Evolutionary conservation across 1,140 invertebrate species (phyloP), one percentile per base, ranked within the genome.

Genomic region (Drosophila lacertosa): DNA sequence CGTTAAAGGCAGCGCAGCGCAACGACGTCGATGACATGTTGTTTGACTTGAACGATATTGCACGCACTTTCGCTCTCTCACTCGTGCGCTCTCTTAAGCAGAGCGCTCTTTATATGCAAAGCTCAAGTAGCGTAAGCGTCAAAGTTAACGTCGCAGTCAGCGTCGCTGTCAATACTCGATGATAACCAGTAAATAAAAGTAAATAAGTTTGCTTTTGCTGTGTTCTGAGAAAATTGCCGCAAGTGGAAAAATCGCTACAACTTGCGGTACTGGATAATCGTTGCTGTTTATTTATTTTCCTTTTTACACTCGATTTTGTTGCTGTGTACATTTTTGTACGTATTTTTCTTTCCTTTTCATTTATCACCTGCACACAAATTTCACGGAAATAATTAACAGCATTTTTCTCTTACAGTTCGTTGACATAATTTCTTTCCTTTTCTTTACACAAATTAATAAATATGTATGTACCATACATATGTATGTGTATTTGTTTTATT

Each of bases 301-400:
- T 39, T 53, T 24, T 39, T 24, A 37, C 16, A 40, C 15, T 26
- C 11, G 2, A 5, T 20, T 37, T 37, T 37, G 13, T 15, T 33
- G 26, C 40, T 62, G 45, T 42, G 45, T 10, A n/a, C 13, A 26
- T 51, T 51, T 18, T 29, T 32, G n/a, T 22, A 26, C 22, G 20
- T 60, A 29, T 60, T 37, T 53, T 53, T 45, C 42, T 22, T 16
- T 13, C 18, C 4, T 9, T 15, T 64, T 33, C 37, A 26, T 54
- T 64, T 64, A 50, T 54, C 60, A 64, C 60, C 48, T 64, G 60
- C 47, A 40, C 13, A 54, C n/a, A 39, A 24, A 40, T 63, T 63
- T 63, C 59, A 53, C 59, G 59, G 59, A 63, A 63, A 63, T 63
- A 63, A 63, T 63, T 63, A 53, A 63, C 59, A 63, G 37, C 37